Conservation (phyloP, 2,113 vertebrate species). For the Pygoscelis antarcticus region DNA sequence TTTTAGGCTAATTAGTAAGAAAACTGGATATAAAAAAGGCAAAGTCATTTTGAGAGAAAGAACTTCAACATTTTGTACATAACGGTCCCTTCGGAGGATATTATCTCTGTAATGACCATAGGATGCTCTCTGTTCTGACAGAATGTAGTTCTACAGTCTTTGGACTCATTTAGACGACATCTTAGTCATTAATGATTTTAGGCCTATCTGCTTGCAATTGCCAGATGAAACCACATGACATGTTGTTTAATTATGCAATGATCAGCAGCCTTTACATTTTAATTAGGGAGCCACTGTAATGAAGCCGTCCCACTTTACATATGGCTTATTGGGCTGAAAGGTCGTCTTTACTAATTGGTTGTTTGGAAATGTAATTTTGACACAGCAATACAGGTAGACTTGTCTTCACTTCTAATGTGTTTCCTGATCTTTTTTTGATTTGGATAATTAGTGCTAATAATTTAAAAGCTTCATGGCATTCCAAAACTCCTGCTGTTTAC, state of each 20-base stretch:
- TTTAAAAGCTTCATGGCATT: constrained; percentile 70
- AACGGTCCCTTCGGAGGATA: constrained; percentile 58
- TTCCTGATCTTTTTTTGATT: constrained; percentile 73
- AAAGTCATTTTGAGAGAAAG: constrained; percentile 58
- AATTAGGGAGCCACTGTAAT: constrained; percentile 77
- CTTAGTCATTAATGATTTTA: constrained; percentile 52
- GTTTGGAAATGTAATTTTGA: constrained; percentile 74
- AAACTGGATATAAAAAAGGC: constrained; percentile 60
- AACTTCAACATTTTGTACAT: constrained; percentile 24
- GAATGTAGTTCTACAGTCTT: constrained; percentile 5
- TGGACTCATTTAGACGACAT: constrained; percentile 41
- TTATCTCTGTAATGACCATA: constrained; percentile 64
- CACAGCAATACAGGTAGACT: constrained; percentile 64
- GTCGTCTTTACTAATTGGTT: constrained; percentile 78
- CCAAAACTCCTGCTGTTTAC: constrained; percentile 69
- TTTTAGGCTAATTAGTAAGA: constrained; percentile 75
- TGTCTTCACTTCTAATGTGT: constrained; percentile 60
- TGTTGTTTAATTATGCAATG: constrained; percentile 79
- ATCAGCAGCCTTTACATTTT: constrained; percentile 83
- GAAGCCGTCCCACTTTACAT: constrained; percentile 65
- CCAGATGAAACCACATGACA: constrained; percentile 61
- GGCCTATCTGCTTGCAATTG: constrained; percentile 38
- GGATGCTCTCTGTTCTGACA: constrained; percentile 41
- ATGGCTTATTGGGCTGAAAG: constrained; percentile 63
- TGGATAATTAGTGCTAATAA: constrained; percentile 80